These are phyloP conservation scores for Synergus itoensis DNA, from an alignment of 2,888 invertebrate genomes.

Conservation along the genomic window DNA sequence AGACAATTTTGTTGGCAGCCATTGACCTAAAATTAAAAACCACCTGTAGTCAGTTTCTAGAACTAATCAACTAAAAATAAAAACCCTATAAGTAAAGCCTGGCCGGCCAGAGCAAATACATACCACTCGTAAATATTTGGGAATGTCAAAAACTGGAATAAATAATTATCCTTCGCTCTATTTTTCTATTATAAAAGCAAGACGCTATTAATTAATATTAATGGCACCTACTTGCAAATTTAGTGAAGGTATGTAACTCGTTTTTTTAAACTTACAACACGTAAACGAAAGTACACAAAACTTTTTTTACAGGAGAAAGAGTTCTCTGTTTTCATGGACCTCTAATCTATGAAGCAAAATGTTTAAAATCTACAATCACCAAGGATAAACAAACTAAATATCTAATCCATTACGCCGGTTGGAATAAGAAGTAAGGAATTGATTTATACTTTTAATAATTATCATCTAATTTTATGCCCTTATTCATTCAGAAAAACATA, in stretches of 20 bases:
- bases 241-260: constrained; percentile 8
- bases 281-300: neutral
- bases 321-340: constrained; percentile 97
- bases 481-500: neutral
- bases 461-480: too few species aligned
- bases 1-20: neutral
- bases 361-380: constrained; percentile 87
- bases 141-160: neutral
- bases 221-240: constrained; percentile 22
- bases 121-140: too few species aligned
- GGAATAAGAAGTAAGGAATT: constrained; percentile 93
- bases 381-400: constrained; percentile 93
- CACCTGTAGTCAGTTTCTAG: neutral
- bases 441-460: constrained; percentile 1
- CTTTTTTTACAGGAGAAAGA: constrained; percentile 84
- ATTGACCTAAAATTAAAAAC: neutral
- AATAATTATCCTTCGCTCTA: neutral
- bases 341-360: constrained; percentile 96
- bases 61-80: neutral
- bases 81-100: too few species aligned
- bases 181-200: neutral
- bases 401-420: constrained; percentile 96
- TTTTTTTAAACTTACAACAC: neutral
- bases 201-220: constrained; percentile 3
- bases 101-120: too few species aligned